Conservation (phyloP, 2,888 invertebrate genomes). For the Brachyptera putata region DNA sequence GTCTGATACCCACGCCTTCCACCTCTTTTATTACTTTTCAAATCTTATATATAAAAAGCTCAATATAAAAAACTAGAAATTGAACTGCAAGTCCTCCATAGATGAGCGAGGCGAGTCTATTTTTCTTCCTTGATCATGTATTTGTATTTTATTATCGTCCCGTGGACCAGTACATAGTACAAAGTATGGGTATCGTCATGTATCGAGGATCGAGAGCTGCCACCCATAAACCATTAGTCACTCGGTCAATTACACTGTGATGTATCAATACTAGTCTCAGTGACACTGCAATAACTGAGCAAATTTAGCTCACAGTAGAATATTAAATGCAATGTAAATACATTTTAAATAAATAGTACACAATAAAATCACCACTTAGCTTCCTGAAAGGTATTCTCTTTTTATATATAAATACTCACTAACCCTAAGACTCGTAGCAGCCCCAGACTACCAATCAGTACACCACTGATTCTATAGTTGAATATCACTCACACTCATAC, state of each 20-base stretch:
- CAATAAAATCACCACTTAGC: conserved; percentile 30
- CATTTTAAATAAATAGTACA: conserved; percentile 33
- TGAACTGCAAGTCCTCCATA: neutral
- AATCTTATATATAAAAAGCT: no score
- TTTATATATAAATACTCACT: conserved; percentile 33
- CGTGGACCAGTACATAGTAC: no score
- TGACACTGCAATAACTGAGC: conserved; percentile 24
- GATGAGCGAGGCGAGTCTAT: neutral
- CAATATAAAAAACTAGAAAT: conserved; percentile 21
- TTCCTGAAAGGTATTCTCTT: conserved; percentile 27
- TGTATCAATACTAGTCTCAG: conserved; percentile 25
- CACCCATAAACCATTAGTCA: conserved; percentile 21
- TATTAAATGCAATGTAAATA: conserved; percentile 31
- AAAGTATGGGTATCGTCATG: no score
- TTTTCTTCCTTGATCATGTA: conserved; percentile 3
- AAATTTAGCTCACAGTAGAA: conserved; percentile 18
- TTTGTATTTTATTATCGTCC: no score
- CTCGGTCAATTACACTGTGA: conserved; percentile 23
- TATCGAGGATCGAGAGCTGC: conserved; percentile 25
- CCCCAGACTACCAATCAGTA: no score
- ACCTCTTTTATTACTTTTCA: no score
- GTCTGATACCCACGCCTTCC: no score
- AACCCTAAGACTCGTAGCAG: no score
- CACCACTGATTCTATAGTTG: no score
- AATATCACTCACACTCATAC: no score